Conservation (phyloP, 2,888 invertebrate genomes). For the Mantis religiosa region DNA sequence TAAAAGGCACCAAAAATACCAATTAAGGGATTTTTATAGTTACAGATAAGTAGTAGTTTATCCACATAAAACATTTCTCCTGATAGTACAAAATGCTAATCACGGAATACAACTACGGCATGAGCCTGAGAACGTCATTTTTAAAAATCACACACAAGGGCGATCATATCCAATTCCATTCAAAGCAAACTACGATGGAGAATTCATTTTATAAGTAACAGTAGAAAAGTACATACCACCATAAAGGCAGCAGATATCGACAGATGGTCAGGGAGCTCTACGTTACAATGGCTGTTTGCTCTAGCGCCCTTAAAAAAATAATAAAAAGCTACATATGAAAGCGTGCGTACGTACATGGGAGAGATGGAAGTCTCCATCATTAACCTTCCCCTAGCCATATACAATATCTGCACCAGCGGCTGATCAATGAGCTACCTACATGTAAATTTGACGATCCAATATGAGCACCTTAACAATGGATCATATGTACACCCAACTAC, state of each 20-base stretch:
- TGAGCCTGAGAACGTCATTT: too few relatives aligned
- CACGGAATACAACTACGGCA: too few relatives aligned
- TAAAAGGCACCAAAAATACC: too few relatives aligned
- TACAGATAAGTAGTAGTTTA: too few relatives aligned
- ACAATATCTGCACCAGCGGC: neutral
- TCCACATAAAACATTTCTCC: too few relatives aligned
- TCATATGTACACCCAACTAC: neutral
- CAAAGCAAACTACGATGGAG: too few relatives aligned
- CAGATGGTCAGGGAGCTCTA: neutral
- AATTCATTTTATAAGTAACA: neutral
- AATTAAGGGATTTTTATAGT: too few relatives aligned
- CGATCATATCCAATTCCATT: too few relatives aligned
- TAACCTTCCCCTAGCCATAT: neutral
- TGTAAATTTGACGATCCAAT: neutral
- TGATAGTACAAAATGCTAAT: too few relatives aligned
- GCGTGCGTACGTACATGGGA: neutral
- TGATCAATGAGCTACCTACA: neutral
- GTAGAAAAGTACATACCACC: neutral
- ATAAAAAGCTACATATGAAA: neutral
- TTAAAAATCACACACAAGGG: too few relatives aligned
- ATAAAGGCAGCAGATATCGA: neutral
- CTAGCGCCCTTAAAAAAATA: neutral
- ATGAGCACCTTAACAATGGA: neutral
- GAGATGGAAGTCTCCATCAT: neutral
- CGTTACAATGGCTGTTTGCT: neutral